A percentile compares a stretch with the other conserved stretches of the same genome.
Evolutionary conservation across 2,797 vertebrate genomes (phyloP).

Genomic region (Argyrosomus regius): DNA sequence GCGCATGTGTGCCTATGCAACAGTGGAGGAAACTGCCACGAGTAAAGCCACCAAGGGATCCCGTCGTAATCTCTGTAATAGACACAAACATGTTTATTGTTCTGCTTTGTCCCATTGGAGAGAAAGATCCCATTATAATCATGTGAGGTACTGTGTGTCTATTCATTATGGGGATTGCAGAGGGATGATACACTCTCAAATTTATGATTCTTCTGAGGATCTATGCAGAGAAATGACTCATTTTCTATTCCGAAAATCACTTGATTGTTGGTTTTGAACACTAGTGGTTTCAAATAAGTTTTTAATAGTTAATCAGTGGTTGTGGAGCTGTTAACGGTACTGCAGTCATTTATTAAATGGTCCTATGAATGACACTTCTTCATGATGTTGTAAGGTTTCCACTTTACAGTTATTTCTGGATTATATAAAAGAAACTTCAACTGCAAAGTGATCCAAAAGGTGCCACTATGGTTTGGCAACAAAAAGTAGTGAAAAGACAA

Average conservation of each 20-base stretch:
- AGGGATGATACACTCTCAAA: slow-evolving; percentile 44
- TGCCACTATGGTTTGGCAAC: slow-evolving; percentile 34
- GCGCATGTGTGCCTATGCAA: slow-evolving; percentile 9
- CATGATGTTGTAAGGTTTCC: neutral
- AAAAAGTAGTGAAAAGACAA: neutral
- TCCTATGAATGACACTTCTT: slow-evolving; percentile 8
- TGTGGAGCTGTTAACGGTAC: slow-evolving; percentile 3
- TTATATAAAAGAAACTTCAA: neutral
- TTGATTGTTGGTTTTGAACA: slow-evolving; percentile 18
- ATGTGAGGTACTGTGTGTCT: slow-evolving; percentile 43
- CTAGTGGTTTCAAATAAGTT: neutral
- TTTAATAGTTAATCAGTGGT: slow-evolving; percentile 5
- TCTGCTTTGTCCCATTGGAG: slow-evolving; percentile 56
- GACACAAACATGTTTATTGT: slow-evolving; percentile 77
- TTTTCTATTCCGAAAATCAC: slow-evolving; percentile 27
- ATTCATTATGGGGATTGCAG: slow-evolving; percentile 39
- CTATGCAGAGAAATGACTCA: slow-evolving; percentile 30
- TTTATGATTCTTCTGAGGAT: slow-evolving; percentile 35
- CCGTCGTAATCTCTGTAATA: slow-evolving; percentile 61
- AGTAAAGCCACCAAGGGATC: slow-evolving; percentile 61
- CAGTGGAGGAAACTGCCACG: slow-evolving; percentile 24
- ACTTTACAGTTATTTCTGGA: slow-evolving; percentile 2
- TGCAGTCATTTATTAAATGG: neutral
- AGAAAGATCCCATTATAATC: slow-evolving; percentile 51
- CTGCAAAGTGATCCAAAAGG: neutral